These are phyloP conservation scores for Sorex maritimensis DNA, from an alignment of 2,797 vertebrate genomes.

Conservation along the genomic window DNA sequence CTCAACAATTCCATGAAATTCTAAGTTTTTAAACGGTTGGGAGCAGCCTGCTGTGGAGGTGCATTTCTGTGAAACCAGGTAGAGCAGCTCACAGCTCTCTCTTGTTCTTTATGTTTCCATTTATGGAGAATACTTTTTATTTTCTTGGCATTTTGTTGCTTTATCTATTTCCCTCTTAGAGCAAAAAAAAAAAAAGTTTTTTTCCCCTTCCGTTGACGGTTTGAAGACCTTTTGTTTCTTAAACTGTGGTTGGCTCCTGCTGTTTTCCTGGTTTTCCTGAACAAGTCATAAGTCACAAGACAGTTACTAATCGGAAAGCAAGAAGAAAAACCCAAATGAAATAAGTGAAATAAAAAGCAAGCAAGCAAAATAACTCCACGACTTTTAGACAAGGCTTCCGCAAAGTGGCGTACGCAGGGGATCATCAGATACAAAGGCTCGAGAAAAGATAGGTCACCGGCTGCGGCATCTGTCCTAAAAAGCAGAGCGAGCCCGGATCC, in stretches of 20 bases:
- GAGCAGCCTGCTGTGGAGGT: conserved; percentile 42
- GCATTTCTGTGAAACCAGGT: conserved; percentile 4
- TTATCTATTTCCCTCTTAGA: conserved; percentile 27
- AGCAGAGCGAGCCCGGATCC: neutral
- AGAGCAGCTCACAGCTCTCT: neutral
- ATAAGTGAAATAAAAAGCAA: too few relatives aligned
- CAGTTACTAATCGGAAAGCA: neutral
- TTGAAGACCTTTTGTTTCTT: neutral
- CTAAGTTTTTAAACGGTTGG: neutral
- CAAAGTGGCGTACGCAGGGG: neutral
- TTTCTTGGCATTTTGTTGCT: conserved; percentile 24
- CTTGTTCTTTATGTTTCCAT: conserved; percentile 74
- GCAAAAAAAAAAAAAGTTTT: conserved; percentile 39
- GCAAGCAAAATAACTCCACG: neutral
- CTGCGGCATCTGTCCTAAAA: neutral
- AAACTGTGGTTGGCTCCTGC: neutral
- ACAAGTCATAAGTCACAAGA: conserved; percentile 28
- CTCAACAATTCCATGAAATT: neutral
- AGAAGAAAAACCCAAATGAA: neutral
- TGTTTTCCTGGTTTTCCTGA: conserved; percentile 1
- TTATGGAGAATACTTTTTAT: conserved; percentile 3
- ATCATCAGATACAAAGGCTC: neutral
- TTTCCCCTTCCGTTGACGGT: neutral
- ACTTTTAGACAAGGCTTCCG: neutral
- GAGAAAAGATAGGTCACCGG: neutral